Base-by-base conservation (phyloP, 2,888 invertebrate species). In the Craniophora ligustri region DNA sequence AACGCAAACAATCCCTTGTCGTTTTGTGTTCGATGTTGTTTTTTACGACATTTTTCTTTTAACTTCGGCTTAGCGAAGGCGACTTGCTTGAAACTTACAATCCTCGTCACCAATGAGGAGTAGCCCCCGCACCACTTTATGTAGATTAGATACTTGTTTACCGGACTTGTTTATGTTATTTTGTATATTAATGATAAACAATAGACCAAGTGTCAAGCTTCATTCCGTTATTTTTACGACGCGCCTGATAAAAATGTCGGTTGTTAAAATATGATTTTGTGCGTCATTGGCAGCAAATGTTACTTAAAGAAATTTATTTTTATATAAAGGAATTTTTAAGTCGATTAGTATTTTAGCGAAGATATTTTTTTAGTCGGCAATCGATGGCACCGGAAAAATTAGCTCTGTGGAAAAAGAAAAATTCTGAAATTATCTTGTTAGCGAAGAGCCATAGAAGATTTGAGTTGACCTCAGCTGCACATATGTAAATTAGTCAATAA, bases 71-170 rank as follows among this genome's bases (percentile, higher is more conserved):
- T 46, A 58, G 57, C 57, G 36, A 46, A 67, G 55, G 10, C 26
- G 30, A 44, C 64, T 63, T 34, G n/a, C n/a, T n/a, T n/a, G n/a
- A n/a, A n/a, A 45, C 57, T 44, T 26, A 44, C 69, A 45, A 48
- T 49, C 35, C 48, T 49, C 21, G 32, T 15, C 35, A 65, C 42
- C 57, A 36, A 35, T 50, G 44, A 50, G 39, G 41, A 40, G 35
- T 6, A 16, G 7, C 53, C 45, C 61, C 54, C 13, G n/a, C 46
- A 46, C 55, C 57, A 23, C 41, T 58, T 67, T 58, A 71, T 72
- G 72, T 56, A 64, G 56, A 74, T 71, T 56, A 71, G 54, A 59
- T 64, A 61, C 71, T 74, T 72, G 75, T 74, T 72, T 74, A 74
- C 60, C 4, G 21, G 41, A 62, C 59, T 40, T 48, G 41, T 70